Conservation (phyloP, 2,797 vertebrate genomes). For the Falco rusticolus region DNA sequence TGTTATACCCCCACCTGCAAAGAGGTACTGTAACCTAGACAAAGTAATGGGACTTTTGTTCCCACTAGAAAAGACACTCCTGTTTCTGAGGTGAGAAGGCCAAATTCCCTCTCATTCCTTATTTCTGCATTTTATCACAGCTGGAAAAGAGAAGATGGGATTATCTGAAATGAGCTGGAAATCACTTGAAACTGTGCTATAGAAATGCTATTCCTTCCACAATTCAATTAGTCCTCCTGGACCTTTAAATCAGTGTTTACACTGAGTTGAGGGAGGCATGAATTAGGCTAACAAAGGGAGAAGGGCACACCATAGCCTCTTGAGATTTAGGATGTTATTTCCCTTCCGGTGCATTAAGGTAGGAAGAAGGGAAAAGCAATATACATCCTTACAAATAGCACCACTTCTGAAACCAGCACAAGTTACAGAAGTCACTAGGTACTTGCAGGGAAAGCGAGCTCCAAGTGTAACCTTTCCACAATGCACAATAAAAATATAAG, state of each 20-base stretch:
- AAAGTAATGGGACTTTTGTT: background rate
- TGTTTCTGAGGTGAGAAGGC: background rate
- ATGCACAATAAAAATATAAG: background rate
- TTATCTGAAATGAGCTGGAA: slow-evolving; percentile 61
- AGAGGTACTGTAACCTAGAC: background rate
- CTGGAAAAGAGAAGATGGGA: slow-evolving; percentile 6
- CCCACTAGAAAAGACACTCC: background rate
- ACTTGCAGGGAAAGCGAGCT: background rate
- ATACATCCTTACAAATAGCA: background rate
- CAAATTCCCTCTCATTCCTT: slow-evolving; percentile 9
- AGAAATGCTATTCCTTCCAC: slow-evolving; percentile 66
- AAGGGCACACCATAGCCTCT: slow-evolving; percentile 51
- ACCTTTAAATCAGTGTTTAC: slow-evolving; percentile 68
- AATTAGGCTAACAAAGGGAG: slow-evolving; percentile 58
- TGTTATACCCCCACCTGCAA: slow-evolving; percentile 4
- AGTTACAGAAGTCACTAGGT: background rate
- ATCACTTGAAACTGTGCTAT: slow-evolving; percentile 64
- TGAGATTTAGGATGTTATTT: slow-evolving; percentile 59
- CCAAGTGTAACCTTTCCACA: background rate
- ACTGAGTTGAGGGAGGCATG: slow-evolving; percentile 37
- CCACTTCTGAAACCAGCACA: slow-evolving; percentile 9
- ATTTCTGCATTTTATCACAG: slow-evolving; percentile 52
- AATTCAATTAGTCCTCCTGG: slow-evolving; percentile 68
- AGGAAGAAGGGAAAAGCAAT: background rate
- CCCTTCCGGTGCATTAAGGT: slow-evolving; percentile 44